A percentile compares a stretch with the other conserved stretches of the same genome.
phyloP scores from a whole-genome alignment of 2,797 vertebrate genomes.

The Notolepis coatsorum region DNA sequence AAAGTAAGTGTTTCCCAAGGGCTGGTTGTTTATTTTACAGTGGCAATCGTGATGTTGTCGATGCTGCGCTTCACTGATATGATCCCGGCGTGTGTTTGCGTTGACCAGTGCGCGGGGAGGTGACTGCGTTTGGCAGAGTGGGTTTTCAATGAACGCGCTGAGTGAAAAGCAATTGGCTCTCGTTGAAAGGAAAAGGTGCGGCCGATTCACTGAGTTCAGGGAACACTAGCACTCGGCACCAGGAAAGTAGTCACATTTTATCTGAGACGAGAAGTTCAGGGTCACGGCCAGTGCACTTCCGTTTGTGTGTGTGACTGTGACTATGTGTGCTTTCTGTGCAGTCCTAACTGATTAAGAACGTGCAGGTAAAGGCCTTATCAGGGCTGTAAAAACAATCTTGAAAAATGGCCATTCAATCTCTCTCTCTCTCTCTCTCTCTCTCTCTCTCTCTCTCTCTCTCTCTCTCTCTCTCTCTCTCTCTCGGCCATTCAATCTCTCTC shows the following conservation, averaged over 20 bases:
- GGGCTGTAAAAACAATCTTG: slow-evolving; percentile 57
- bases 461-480: background rate
- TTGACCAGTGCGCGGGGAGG: slow-evolving; percentile 24
- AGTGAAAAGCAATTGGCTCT: slow-evolving; percentile 37
- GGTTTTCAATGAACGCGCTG: slow-evolving; percentile 33
- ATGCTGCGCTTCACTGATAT: too few relatives aligned
- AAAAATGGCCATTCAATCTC: slow-evolving; percentile 39
- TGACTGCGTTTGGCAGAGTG: slow-evolving; percentile 21
- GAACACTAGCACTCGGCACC: background rate
- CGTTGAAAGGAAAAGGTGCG: slow-evolving; percentile 57
- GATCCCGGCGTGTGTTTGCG: slow-evolving; percentile 23
- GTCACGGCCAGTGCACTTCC: slow-evolving; percentile 45
- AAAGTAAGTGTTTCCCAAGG: too few relatives aligned
- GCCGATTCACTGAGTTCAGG: slow-evolving; percentile 3
- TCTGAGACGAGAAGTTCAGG: slow-evolving; percentile 52
- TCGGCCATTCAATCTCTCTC: slow-evolving; percentile 17
- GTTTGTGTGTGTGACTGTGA: background rate
- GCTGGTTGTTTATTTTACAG: too few relatives aligned
- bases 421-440: slow-evolving; percentile 6
- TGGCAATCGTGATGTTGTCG: too few relatives aligned
- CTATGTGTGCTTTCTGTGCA: slow-evolving; percentile 8
- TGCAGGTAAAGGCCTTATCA: slow-evolving; percentile 49
- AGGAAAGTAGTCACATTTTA: slow-evolving; percentile 39
- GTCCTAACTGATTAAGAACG: slow-evolving; percentile 34
- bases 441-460: background rate